Evolutionary conservation across 2,888 invertebrate genomes (phyloP), one percentile per base, ranked within the genome.

Genomic region (Megalurothrips usitatus): DNA sequence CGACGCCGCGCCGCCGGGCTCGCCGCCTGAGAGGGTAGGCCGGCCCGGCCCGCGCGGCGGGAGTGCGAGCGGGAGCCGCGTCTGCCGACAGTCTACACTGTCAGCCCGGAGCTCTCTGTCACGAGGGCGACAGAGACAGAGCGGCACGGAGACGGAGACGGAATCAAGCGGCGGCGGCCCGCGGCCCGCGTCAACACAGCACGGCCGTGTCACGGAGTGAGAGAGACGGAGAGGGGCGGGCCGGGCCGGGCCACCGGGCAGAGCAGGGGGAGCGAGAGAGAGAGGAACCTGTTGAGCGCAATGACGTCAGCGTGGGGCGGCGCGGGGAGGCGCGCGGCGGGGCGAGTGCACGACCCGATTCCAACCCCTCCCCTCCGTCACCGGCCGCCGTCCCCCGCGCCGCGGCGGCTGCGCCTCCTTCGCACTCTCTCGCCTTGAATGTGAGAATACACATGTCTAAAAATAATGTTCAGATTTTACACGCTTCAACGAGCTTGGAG

Each of bases 291-390:
- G 68, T 75, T 75, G 68, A 75, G 68, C 68, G 68, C 68, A 26
- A 23, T 75, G 68, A 75, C 68, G 68, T 75, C 68, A 75, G 68
- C 23, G 12, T 26, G 26, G 68, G 68, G 68, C 10, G 68, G 68
- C 23, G 68, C 1, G 68, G 68, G 68, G 68, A 8, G 8, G 23
- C 12, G 68, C 26, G n/a, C n/a, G n/a, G n/a, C n/a, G 68, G 68
- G 68, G 26, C 68, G 68, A 75, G 68, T 75, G 68, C 68, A 75
- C 68, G 68, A 75, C 68, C 68, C 68, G 68, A 23, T 75, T 75
- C 26, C 68, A 12, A 23, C 26, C 26, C 23, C 23, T 23, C 23
- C 23, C 11, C 68, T 23, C 58, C 58, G 17, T 19, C 19, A 58
- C 52, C 19, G 52, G 14, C 14, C 52, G 52, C 58, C n/a, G n/a